phyloP scores from a whole-genome alignment of 2,797 vertebrate genomes.

The Pangasius larnaudii region DNA sequence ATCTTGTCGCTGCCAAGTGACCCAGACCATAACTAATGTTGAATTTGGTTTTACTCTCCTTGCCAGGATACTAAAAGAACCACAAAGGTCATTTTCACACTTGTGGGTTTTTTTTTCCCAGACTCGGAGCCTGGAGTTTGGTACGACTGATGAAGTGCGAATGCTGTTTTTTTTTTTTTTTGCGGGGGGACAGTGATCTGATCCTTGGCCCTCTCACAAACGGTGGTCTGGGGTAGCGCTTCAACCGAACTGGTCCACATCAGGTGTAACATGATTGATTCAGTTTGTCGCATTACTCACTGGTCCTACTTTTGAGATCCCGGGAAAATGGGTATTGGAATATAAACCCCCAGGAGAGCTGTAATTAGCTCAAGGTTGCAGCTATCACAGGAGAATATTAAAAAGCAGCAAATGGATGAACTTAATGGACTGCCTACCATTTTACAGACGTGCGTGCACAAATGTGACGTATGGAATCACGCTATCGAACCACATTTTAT shows the following conservation, averaged over 20 bases:
- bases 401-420: background rate
- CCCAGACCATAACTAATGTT: conserved; percentile 12
- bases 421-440: background rate
- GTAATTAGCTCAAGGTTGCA: background rate
- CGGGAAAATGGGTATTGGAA: background rate
- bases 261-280: background rate
- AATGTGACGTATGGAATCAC: background rate
- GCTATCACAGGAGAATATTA: background rate
- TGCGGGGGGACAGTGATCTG: background rate
- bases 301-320: background rate
- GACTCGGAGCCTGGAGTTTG: background rate
- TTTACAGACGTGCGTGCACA: background rate
- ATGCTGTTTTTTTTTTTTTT: background rate
- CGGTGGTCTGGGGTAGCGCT: background rate
- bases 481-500: background rate
- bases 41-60: background rate
- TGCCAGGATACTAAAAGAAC: background rate
- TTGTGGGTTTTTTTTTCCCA: background rate
- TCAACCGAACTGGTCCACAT: background rate
- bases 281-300: background rate
- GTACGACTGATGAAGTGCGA: background rate
- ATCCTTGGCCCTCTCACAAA: background rate
- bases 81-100: conserved; percentile 3
- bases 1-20: background rate
- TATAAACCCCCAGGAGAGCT: background rate